These are phyloP conservation scores for Caenorhabditis sulstoni DNA, from an alignment of 2,888 invertebrate genomes.

Conservation along the genomic window DNA sequence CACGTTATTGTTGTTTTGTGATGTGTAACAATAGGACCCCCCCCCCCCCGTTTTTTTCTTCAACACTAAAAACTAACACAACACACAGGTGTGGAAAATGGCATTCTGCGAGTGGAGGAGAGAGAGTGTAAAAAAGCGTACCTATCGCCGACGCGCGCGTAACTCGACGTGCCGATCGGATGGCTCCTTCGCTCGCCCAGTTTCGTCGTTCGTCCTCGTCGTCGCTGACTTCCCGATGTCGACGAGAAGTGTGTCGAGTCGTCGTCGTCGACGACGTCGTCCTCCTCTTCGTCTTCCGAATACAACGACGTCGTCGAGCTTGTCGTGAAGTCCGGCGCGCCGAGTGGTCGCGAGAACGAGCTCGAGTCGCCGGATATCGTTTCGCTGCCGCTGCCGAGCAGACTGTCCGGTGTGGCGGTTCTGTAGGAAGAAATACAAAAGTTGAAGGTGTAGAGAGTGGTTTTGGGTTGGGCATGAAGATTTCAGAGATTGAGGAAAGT, in stretches of 20 bases:
- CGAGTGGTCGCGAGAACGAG: slow-evolving; percentile 35
- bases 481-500: slow-evolving; percentile 9
- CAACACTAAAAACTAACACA: neutral
- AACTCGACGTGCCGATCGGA: slow-evolving; percentile 55
- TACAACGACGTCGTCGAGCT: slow-evolving; percentile 49
- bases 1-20: too few species aligned
- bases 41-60: too few species aligned
- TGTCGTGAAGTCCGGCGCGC: slow-evolving; percentile 48
- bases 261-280: slow-evolving; percentile 5
- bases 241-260: slow-evolving; percentile 47
- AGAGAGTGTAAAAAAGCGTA: slow-evolving; percentile 25
- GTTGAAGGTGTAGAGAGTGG: too few species aligned
- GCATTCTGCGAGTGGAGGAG: neutral
- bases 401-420: slow-evolving; percentile 69
- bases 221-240: slow-evolving; percentile 27
- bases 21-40: too few species aligned
- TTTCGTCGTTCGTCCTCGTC: slow-evolving; percentile 15
- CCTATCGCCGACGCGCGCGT: slow-evolving; percentile 61
- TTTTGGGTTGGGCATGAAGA: neutral
- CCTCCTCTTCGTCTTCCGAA: slow-evolving; percentile 34
- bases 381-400: slow-evolving; percentile 71
- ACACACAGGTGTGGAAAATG: slow-evolving; percentile 23
- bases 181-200: slow-evolving; percentile 14
- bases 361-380: slow-evolving; percentile 58
- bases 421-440: slow-evolving; percentile 47